A percentile compares a stretch with the other conserved stretches of the same genome.
phyloP scores from a whole-genome alignment of 1,140 invertebrate species.

The Anadara kagoshimensis region DNA sequence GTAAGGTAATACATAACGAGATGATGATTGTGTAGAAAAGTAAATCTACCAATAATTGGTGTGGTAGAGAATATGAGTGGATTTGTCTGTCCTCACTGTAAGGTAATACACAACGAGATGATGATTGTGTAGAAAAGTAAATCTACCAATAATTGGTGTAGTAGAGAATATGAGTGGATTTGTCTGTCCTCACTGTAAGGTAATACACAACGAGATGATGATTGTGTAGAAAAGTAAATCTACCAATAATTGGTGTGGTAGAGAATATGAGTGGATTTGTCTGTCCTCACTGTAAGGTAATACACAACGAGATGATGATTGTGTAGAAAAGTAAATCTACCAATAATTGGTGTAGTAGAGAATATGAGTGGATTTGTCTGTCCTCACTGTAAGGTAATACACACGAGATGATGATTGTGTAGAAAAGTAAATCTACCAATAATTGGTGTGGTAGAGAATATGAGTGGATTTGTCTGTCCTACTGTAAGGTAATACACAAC shows the following conservation, averaged over 20 bases:
- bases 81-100: constrained; percentile 92
- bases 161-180: too few relatives aligned
- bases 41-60: constrained; percentile 89
- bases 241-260: constrained; percentile 91
- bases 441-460: constrained; percentile 95
- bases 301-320: too few relatives aligned
- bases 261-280: constrained; percentile 98
- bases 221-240: constrained; percentile 93
- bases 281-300: constrained; percentile 86
- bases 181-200: too few relatives aligned
- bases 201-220: too few relatives aligned
- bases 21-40: constrained; percentile 95
- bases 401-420: too few relatives aligned
- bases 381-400: too few relatives aligned
- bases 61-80: constrained; percentile 98
- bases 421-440: constrained; percentile 90
- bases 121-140: too few relatives aligned
- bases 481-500: constrained; percentile 80
- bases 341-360: too few relatives aligned
- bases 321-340: too few relatives aligned
- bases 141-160: too few relatives aligned
- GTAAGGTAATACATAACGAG: constrained; percentile 95
- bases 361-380: too few relatives aligned
- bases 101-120: too few relatives aligned
- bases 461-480: constrained; percentile 95